phyloP scores from a whole-genome alignment of 2,888 invertebrate species.

The Acleris cristana region DNA sequence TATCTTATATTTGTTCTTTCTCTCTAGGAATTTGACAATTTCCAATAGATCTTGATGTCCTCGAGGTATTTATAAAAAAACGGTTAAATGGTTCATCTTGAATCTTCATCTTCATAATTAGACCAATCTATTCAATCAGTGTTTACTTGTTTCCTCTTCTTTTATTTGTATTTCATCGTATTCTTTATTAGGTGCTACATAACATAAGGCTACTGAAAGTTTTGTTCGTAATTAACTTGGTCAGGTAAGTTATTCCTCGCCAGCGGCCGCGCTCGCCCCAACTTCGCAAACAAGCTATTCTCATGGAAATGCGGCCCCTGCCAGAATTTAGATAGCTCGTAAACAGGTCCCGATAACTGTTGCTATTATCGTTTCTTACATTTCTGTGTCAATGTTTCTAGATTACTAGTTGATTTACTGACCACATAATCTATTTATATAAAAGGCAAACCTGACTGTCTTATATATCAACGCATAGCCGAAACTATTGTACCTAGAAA shows the following conservation, averaged over 20 bases:
- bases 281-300: conserved; percentile 61
- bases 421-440: not conserved
- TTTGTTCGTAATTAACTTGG: conserved; percentile 57
- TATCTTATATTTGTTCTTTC: conserved; percentile 23
- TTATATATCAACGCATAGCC: too few relatives aligned
- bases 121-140: not conserved
- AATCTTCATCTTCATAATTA: not conserved
- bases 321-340: conserved; percentile 56
- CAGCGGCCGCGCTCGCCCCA: conserved; percentile 49
- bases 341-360: conserved; percentile 51
- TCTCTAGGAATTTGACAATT: conserved; percentile 19
- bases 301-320: conserved; percentile 62
- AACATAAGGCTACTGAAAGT: conserved; percentile 15
- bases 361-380: conserved; percentile 41
- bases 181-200: conserved; percentile 3
- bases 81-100: too few relatives aligned
- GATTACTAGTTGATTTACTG: too few relatives aligned
- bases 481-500: too few relatives aligned
- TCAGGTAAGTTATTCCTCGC: conserved; percentile 55
- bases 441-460: too few relatives aligned
- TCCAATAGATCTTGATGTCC: not conserved
- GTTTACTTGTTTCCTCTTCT: not conserved
- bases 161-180: not conserved
- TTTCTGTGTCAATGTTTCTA: conserved; percentile 22
- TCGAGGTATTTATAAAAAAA: too few relatives aligned